Evolutionary conservation across 2,888 invertebrate genomes (phyloP), one percentile per base, ranked within the genome.

Genomic region (Melangyna quadrimaculata): DNA sequence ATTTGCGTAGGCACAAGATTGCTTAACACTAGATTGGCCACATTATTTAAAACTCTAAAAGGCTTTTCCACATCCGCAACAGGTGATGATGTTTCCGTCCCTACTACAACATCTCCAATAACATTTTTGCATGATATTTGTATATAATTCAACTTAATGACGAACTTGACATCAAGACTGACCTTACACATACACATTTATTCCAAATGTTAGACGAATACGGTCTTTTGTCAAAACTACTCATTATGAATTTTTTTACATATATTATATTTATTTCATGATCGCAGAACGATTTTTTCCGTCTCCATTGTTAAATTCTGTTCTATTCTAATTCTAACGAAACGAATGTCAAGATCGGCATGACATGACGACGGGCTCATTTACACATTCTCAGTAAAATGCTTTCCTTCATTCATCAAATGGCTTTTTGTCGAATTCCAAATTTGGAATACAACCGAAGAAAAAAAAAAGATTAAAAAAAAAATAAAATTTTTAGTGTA

Each of bases 401-500:
- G 24, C n/a, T 9, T 53, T 1, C 17, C 6, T 37, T n/a, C 51
- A 67, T 67, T 67, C 67, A 67, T 51, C 10, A 67, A 35, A 17
- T 29, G 29, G 9, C 10, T 51, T 48, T 53, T 37, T 19, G n/a
- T 63, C 8, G 2, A 51, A 63, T 65, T 81, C 81, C 81, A 77
- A 81, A 77, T 81, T 81, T 81, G 81, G 81, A 81, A 81, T 43
- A 37, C 61, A 59, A 43, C 59, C 43, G 55, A 73, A 45, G 48
- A 37, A 48, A 63, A 67, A 51, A 24, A n/a, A n/a, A n/a, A n/a
- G n/a, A n/a, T n/a, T n/a, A n/a, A n/a, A n/a, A n/a, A n/a, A 22
- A 61, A 61, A 32, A 61, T 24, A n/a, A n/a, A 24, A 27, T 27
- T 27, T 19, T 48, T 35, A 22, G 22, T 35, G 48, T n/a, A n/a